Evolutionary conservation across 2,113 vertebrate species (phyloP).

Genomic region (Rhinoderma darwinii): DNA sequence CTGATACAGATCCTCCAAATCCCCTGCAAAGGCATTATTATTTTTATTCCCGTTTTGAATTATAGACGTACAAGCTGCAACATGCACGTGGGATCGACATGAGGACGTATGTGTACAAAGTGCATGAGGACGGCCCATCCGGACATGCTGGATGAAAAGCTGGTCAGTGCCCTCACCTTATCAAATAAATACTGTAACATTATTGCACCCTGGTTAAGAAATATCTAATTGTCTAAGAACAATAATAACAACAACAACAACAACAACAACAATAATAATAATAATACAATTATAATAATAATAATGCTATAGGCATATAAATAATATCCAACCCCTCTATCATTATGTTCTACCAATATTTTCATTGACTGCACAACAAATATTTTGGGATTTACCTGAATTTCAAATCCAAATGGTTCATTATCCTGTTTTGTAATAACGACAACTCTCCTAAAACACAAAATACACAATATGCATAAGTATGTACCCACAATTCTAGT

Average conservation of each 20-base stretch:
- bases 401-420: constrained; percentile 93
- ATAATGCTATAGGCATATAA: background rate
- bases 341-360: background rate
- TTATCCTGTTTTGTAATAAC: constrained; percentile 88
- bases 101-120: constrained; percentile 82
- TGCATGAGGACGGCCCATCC: constrained; percentile 85
- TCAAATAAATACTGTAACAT: too few relatives aligned
- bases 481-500: background rate
- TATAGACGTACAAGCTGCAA: constrained; percentile 81
- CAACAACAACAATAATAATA: too few relatives aligned
- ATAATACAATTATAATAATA: background rate
- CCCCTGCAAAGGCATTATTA: too few relatives aligned
- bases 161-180: constrained; percentile 73
- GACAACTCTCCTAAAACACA: constrained; percentile 69
- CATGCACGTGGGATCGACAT: constrained; percentile 75
- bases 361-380: background rate
- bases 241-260: too few relatives aligned
- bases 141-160: constrained; percentile 83
- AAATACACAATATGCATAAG: background rate
- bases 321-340: background rate
- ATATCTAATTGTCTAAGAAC: too few relatives aligned
- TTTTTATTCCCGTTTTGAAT: constrained; percentile 25
- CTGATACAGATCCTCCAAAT: too few relatives aligned
- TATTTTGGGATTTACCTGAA: constrained; percentile 81
- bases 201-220: too few relatives aligned